Base-by-base conservation (phyloP, 2,797 vertebrate species). In the Melanotaenia trifasciata region DNA sequence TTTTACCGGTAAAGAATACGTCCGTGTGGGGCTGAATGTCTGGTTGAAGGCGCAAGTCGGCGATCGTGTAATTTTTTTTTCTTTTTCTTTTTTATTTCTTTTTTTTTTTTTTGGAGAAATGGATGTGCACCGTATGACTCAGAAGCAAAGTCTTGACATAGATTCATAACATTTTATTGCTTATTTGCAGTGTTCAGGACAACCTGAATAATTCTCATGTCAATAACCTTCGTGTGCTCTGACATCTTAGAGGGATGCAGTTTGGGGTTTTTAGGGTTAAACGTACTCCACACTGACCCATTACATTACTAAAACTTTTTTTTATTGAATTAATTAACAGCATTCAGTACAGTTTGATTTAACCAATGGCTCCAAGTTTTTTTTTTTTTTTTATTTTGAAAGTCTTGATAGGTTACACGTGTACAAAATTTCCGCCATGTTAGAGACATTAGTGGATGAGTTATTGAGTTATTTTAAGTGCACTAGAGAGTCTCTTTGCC, bases 1-100 rank as follows among this genome's bases (percentile, higher is more conserved):
- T 81, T 86, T 83, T 67, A 45, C 58, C 22, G 36, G 26, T 57
- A 8, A 67, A 70, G 68, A 66, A 38, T 38, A 4, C 28, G 38
- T 70, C 47, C 58, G 50, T 22, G 62, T 68, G 66, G 40, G 57
- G n/a, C 71, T 75, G 65, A 40, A 28, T 58, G 71, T 76, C 35
- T 11, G 24, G 5, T 66, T 4, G 45, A 63, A 70, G 66, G 43
- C 32, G 33, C 61, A n/a, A 33, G 67, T 58, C 60, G 2, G 57
- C 16, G 24, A 5, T 71, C 63, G 35, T 6, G 53, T 69, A 54
- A 63, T 10, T 56, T 24, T 54, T 26, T 24, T 47, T 20, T 5
- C 5, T 20, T 20, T 47, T 51, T 47, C 18, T n/a, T n/a, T n/a
- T n/a, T n/a, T n/a, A n/a, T n/a, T n/a, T n/a, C n/a, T 56, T 24